A percentile compares a stretch with the other conserved stretches of the same genome.
Evolutionary conservation across 2,888 invertebrate genomes (phyloP).

Genomic region (Drosophila mettleri): DNA sequence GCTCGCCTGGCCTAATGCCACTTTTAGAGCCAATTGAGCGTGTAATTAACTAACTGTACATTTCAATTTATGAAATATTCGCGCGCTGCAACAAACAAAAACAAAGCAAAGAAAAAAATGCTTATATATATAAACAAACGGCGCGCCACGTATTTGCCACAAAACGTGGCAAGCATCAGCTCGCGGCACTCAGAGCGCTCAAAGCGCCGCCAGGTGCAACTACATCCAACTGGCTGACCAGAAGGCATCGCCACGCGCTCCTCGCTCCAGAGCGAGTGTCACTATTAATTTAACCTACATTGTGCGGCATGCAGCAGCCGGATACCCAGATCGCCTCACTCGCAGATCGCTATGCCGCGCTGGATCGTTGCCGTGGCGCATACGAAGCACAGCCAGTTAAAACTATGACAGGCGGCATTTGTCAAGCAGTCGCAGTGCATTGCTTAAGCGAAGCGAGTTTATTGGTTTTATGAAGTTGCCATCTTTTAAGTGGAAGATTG

Average conservation of each 20-base stretch:
- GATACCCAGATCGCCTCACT: constrained; percentile 4
- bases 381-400: constrained; percentile 57
- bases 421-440: constrained; percentile 32
- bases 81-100: constrained; percentile 26
- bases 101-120: constrained; percentile 11
- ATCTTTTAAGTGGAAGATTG: neutral
- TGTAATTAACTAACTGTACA: constrained; percentile 81
- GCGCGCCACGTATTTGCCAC: constrained; percentile 28
- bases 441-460: neutral
- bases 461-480: neutral
- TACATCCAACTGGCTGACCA: constrained; percentile 20
- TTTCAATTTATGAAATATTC: constrained; percentile 77
- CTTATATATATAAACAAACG: too few species aligned
- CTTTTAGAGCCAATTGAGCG: constrained; percentile 75
- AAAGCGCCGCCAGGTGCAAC: constrained; percentile 66
- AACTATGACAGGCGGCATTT: constrained; percentile 67
- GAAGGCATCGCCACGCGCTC: constrained; percentile 56
- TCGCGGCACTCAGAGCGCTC: constrained; percentile 23
- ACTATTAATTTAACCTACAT: constrained; percentile 83
- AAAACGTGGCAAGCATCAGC: constrained; percentile 31
- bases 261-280: constrained; percentile 65
- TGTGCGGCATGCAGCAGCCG: constrained; percentile 41
- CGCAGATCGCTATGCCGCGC: constrained; percentile 11
- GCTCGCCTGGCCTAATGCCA: constrained; percentile 62
- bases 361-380: constrained; percentile 32